Percentiles rank a stretch among this genome's conserved stretches.
These are phyloP conservation scores for Volucella bombylans DNA, from an alignment of 2,888 invertebrate species.

Conservation along the genomic window DNA sequence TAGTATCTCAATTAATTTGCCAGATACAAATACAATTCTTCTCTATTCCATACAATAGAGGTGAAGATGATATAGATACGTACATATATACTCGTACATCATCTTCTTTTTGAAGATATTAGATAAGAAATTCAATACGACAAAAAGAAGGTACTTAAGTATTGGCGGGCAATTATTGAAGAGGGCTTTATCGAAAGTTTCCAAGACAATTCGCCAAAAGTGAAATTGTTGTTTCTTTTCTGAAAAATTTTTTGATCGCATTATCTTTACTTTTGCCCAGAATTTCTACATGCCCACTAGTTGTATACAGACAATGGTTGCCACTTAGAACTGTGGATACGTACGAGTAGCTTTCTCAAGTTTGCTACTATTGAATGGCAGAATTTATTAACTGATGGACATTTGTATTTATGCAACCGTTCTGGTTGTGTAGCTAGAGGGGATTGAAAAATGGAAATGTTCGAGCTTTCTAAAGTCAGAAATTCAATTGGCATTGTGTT, in stretches of 20 bases:
- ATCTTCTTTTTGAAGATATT: conserved; percentile 13
- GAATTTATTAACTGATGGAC: conserved; percentile 18
- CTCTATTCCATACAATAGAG: conserved; percentile 11
- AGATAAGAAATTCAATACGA: conserved; percentile 42
- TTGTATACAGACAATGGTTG: conserved; percentile 3
- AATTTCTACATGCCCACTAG: not conserved
- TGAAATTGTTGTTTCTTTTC: conserved; percentile 28
- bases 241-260: conserved; percentile 16
- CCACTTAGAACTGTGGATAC: conserved; percentile 19
- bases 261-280: conserved; percentile 57
- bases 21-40: not conserved
- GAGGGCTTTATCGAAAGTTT: conserved; percentile 36
- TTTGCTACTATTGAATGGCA: conserved; percentile 6
- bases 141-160: conserved; percentile 21
- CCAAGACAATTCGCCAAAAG: conserved; percentile 17
- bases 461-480: too few relatives aligned
- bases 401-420: conserved; percentile 44
- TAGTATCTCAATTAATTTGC: conserved; percentile 37
- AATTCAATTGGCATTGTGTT: too few relatives aligned
- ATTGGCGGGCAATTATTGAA: conserved; percentile 18
- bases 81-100: too few relatives aligned
- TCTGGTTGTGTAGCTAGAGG: not conserved
- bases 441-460: too few relatives aligned
- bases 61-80: conserved; percentile 29
- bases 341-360: conserved; percentile 28